Conservation (phyloP, 2,113 vertebrate species). For the Drymodes brunneopygia region DNA sequence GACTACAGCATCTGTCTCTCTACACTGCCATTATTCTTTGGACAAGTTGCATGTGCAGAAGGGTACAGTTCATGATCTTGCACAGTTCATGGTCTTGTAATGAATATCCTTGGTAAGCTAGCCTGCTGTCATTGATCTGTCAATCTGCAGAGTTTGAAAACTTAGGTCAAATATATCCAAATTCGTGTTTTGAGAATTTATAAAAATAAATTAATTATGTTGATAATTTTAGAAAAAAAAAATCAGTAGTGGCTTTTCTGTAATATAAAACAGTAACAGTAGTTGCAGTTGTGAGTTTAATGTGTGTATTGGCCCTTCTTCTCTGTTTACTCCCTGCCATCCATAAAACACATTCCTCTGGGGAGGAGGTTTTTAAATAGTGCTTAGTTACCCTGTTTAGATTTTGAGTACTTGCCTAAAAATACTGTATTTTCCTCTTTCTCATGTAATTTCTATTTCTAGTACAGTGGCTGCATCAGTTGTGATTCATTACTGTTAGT, state of each 20-base stretch:
- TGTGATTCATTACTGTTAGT: neutral
- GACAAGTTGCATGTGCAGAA: neutral
- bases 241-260: neutral
- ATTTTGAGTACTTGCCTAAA: neutral
- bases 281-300: neutral
- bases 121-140: neutral
- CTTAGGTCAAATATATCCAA: neutral
- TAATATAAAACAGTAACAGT: neutral
- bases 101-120: neutral
- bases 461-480: neutral
- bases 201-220: neutral
- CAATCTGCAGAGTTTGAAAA: neutral
- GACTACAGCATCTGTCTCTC: neutral
- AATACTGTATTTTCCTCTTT: neutral
- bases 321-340: neutral
- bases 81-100: neutral
- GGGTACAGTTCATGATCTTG: neutral
- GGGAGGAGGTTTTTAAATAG: neutral
- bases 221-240: neutral
- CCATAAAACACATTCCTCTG: neutral
- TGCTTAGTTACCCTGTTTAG: neutral
- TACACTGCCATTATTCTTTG: too few relatives aligned
- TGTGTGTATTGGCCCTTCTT: neutral
- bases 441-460: neutral
- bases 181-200: neutral